Evolutionary conservation across 1,140 invertebrate genomes (phyloP).

Genomic region (Streblospio benedicti): DNA sequence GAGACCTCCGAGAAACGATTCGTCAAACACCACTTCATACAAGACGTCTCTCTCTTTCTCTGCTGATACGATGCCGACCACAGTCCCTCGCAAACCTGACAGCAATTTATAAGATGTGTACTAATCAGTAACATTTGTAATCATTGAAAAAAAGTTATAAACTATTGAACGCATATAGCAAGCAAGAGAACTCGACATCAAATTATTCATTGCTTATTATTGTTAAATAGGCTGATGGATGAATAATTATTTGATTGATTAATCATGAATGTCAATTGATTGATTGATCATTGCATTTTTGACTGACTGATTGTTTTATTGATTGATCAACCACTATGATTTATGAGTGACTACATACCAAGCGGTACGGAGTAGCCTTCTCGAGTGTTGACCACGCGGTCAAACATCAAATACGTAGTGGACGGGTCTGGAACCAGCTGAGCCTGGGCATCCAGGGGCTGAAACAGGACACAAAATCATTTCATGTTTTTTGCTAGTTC

Average conservation of each 20-base stretch:
- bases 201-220: background rate
- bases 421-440: conserved; percentile 54
- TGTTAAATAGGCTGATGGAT: too few species aligned
- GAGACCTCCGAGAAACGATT: conserved; percentile 61
- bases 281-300: too few species aligned
- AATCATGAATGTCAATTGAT: too few species aligned
- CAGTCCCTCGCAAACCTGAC: background rate
- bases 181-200: background rate
- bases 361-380: conserved; percentile 67
- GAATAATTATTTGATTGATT: too few species aligned
- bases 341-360: conserved; percentile 48
- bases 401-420: conserved; percentile 62
- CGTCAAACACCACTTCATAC: conserved; percentile 71
- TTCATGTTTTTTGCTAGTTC: too few species aligned
- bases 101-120: background rate
- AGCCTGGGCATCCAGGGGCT: conserved; percentile 32
- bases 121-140: background rate
- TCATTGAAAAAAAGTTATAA: background rate
- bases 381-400: conserved; percentile 71
- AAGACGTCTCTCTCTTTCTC: conserved; percentile 50
- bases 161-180: background rate
- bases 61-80: conserved; percentile 26
- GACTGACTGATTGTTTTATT: too few species aligned
- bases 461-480: conserved; percentile 18
- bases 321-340: background rate